Base-by-base conservation (phyloP, 2,113 vertebrate genomes). In the Dromiciops gliroides region DNA sequence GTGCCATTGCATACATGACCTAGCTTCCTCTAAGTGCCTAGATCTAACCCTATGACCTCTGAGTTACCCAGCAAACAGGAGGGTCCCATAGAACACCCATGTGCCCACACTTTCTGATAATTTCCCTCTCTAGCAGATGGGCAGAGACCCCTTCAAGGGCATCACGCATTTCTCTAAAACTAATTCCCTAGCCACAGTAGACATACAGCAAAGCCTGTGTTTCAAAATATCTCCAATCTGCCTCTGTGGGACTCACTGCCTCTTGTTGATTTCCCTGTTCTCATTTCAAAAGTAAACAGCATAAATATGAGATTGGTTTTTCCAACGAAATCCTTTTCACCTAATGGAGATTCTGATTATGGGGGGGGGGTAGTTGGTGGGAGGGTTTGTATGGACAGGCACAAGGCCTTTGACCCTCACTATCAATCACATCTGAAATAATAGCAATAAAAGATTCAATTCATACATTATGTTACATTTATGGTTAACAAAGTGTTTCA, bases 261-360 rank as follows among this genome's bases (percentile, higher is more conserved):
- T 94, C 95, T 95, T 50, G 93, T 75, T 50, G 90, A 51, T 94
- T 75, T 95, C 50, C 56, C 8, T 90, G 60, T 51, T 95, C 92
- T 94, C 60, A 94, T 92, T 92, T 89, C 93, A 47, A 91, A 94
- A 95, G 94, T 92, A 95, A 95, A 89, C 75, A 94, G 51, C 91
- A 49, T 89, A 83, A 89, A 90, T 91, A 91, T 0, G 2, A 94
- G 67, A 44, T 52, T 0, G 0, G 22, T 12, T 94, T 97, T 94
- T 53, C 90, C 93, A 56, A 90, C 28, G 52, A 90, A 95, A 95
- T 89, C 75, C 89, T 89, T 51, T 89, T 91, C 37, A 93, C 91
- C 89, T 89, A 48, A 92, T 60, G 25, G 67, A 90, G 47, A 95
- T 83, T 83, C 19, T 23, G 67, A 83, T 44, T 44, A 23, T 14